These are phyloP conservation scores for Zaprionus lachaisei DNA, from an alignment of 1,140 invertebrate genomes.

Conservation along the genomic window DNA sequence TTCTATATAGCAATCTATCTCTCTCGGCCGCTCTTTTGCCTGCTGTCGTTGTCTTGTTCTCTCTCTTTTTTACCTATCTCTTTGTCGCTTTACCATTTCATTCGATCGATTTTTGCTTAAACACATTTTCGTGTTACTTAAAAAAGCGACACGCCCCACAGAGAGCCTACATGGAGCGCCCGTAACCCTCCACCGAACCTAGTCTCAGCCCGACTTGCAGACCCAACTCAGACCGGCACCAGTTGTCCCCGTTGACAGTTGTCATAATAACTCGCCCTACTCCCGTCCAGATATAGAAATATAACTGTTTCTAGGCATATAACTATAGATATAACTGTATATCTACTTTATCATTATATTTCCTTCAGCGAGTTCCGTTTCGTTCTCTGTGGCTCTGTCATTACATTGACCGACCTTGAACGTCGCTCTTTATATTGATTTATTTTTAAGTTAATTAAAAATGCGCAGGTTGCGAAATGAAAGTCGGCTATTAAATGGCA, in stretches of 20 bases:
- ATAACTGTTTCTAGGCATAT: constrained; percentile 34
- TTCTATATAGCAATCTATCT: not conserved
- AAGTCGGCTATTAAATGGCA: constrained; percentile 42
- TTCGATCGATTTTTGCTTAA: constrained; percentile 70
- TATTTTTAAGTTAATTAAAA: constrained; percentile 76
- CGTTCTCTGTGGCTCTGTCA: too few relatives aligned
- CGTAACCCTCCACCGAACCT: too few relatives aligned
- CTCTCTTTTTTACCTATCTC: not conserved
- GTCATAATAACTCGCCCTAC: constrained; percentile 53
- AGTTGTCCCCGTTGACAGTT: constrained; percentile 35
- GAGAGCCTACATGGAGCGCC: not conserved
- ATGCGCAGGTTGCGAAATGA: constrained; percentile 44
- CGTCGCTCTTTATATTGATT: constrained; percentile 65
- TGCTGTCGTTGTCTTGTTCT: not conserved
- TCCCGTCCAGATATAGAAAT: not conserved
- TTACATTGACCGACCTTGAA: constrained; percentile 53
- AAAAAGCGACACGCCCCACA: constrained; percentile 11
- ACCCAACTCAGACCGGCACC: not conserved
- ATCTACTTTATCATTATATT: not conserved
- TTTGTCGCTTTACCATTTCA: constrained; percentile 38
- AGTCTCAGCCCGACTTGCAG: not conserved
- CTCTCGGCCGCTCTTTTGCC: not conserved
- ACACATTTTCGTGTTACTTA: constrained; percentile 40
- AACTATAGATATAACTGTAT: constrained; percentile 1
- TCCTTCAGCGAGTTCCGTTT: too few relatives aligned